A percentile compares a stretch with the other conserved stretches of the same genome.
These are phyloP conservation scores for Poicephalus meyeri DNA, from an alignment of 2,113 vertebrate species.

Conservation along the genomic window DNA sequence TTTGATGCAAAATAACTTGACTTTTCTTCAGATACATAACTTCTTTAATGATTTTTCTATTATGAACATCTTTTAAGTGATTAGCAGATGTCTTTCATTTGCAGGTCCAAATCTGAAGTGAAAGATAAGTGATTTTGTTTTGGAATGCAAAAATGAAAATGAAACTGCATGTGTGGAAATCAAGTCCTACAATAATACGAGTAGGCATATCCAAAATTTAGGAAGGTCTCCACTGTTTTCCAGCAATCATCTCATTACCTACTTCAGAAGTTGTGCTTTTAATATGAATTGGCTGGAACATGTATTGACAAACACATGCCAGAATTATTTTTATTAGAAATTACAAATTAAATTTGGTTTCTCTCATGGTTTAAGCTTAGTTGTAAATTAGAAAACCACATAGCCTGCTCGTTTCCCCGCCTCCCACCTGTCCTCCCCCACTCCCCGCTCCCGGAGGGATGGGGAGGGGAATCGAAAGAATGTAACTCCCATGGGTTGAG, in stretches of 20 bases:
- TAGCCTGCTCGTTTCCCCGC: too few species aligned
- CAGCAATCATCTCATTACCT: not conserved
- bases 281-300: not conserved
- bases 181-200: not conserved
- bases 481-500: too few species aligned
- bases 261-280: not conserved
- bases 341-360: not conserved
- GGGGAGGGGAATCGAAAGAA: too few species aligned
- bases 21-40: not conserved
- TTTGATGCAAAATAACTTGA: not conserved
- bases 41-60: not conserved
- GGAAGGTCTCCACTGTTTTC: not conserved
- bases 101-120: not conserved
- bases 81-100: not conserved
- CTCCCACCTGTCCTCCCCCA: too few species aligned
- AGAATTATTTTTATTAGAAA: not conserved
- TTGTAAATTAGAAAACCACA: too few species aligned
- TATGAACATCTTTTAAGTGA: not conserved
- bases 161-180: not conserved
- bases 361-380: too few species aligned
- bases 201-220: not conserved
- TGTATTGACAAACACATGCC: not conserved
- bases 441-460: too few species aligned
- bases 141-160: not conserved
- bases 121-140: not conserved